Conservation (phyloP, 2,797 vertebrate genomes). For the Aselliscus stoliczkanus region DNA sequence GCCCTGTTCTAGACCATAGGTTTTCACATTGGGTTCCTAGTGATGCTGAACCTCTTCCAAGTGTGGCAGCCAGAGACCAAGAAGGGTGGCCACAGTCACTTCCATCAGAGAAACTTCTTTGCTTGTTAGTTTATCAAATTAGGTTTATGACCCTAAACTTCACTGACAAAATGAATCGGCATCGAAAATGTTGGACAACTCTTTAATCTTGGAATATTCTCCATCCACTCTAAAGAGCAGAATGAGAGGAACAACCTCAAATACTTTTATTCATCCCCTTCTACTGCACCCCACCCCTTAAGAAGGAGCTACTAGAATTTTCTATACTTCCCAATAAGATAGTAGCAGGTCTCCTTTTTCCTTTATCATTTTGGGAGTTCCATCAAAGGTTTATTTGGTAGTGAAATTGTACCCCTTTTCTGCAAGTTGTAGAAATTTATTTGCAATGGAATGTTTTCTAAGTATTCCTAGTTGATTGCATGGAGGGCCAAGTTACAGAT, state of each 20-base stretch:
- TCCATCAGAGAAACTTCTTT: neutral
- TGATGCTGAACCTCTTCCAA: neutral
- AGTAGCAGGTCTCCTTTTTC: neutral
- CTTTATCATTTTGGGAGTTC: slow-evolving; percentile 32
- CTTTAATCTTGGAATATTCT: neutral
- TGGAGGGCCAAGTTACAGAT: slow-evolving; percentile 79
- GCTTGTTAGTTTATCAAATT: neutral
- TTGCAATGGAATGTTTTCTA: slow-evolving; percentile 77
- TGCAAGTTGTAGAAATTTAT: slow-evolving; percentile 71
- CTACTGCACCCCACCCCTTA: no score
- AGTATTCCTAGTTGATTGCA: slow-evolving; percentile 81
- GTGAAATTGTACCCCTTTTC: slow-evolving; percentile 51
- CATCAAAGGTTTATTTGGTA: slow-evolving; percentile 54
- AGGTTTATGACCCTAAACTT: neutral
- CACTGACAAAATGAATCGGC: neutral
- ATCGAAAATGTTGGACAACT: neutral
- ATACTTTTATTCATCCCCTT: neutral
- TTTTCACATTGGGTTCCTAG: neutral
- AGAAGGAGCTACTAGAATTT: neutral
- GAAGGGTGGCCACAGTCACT: neutral
- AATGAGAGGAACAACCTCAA: neutral
- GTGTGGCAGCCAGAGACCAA: neutral
- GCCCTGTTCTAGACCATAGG: neutral
- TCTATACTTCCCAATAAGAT: neutral
- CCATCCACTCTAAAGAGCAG: neutral